Evolutionary conservation across 2,888 invertebrate species (phyloP), one percentile per base, ranked within the genome.

Genomic region (Dione vanillae): DNA sequence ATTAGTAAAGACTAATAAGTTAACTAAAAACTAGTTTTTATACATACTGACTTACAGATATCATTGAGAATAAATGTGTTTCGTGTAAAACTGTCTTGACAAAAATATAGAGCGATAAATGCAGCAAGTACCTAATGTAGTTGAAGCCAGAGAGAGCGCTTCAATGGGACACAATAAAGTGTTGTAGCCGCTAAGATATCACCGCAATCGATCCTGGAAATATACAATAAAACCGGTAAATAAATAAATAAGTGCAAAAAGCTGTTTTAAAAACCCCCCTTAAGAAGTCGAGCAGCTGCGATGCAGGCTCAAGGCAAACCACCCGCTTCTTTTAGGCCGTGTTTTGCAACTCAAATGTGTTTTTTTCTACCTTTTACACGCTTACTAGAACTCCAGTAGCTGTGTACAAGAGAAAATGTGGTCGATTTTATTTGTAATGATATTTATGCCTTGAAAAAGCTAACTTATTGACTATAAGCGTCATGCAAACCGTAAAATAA

Each of bases 301-400:
- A 77, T 77, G 77, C 78, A 76, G 82, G 79, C 85, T 89, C 92
- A 92, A 91, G 92, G 92, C 85, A 79, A 92, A 87, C 92, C 81
- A 78, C 88, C 85, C 80, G 86, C 85, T 84, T 87, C 86, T 80
- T 76, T 81, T 79, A 78, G 77, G 79, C 78, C 79, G 77, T 75
- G 78, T 78, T 75, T 76, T 84, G 83, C 84, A 82, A 85, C 82
- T 83, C 86, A 85, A 85, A 86, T 86, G 81, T 80, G 75, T 80
- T 79, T 86, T 85, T 83, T 70, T 43, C 64, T 40, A 67, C 67
- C 75, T 74, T 75, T 72, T 70, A 51, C 64, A 68, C 70, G 66
- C 59, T 61, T 59, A 69, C 71, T 70, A 77, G 70, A 74, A 71
- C 75, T 62, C 70, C 71, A 69, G 74, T 72, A 70, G 74, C 74